phyloP scores from a whole-genome alignment of 2,888 invertebrate genomes.

The Agrochola litura region DNA sequence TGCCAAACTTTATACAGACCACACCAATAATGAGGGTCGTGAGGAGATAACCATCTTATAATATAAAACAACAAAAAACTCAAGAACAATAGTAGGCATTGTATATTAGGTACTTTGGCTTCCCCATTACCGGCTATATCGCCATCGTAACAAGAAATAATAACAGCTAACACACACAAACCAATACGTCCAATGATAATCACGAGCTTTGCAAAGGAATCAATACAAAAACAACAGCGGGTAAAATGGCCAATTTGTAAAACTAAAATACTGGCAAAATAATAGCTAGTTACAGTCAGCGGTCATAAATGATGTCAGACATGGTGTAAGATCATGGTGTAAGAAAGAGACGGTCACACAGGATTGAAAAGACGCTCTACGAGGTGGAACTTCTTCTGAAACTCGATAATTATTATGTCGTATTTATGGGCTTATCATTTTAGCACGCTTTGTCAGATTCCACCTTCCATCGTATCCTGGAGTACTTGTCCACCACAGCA shows the following conservation, averaged over 20 bases:
- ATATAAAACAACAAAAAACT: not conserved
- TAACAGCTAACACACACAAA: not conserved
- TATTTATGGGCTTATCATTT: not conserved
- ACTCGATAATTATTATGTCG: not conserved
- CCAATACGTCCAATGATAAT: constrained; percentile 1
- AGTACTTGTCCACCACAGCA: not conserved
- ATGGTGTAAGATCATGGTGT: not conserved
- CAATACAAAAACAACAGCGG: not conserved
- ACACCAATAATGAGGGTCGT: constrained; percentile 14
- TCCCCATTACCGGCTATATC: constrained; percentile 1
- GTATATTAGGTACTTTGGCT: not conserved
- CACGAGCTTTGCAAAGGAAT: not conserved
- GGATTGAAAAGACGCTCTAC: not conserved
- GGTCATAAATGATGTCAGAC: not conserved
- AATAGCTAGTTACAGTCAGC: not conserved
- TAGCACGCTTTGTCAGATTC: not conserved
- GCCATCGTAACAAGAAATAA: not conserved
- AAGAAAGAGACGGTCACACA: not conserved
- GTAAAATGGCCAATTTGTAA: not conserved
- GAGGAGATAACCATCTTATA: constrained; percentile 22
- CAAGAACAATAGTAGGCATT: constrained; percentile 13
- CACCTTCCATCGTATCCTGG: not conserved
- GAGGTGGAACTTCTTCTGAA: not conserved
- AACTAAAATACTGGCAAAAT: not conserved
- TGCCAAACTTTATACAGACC: not conserved